Base-by-base conservation (phyloP, 2,113 vertebrate species). In the Piaya cayana region DNA sequence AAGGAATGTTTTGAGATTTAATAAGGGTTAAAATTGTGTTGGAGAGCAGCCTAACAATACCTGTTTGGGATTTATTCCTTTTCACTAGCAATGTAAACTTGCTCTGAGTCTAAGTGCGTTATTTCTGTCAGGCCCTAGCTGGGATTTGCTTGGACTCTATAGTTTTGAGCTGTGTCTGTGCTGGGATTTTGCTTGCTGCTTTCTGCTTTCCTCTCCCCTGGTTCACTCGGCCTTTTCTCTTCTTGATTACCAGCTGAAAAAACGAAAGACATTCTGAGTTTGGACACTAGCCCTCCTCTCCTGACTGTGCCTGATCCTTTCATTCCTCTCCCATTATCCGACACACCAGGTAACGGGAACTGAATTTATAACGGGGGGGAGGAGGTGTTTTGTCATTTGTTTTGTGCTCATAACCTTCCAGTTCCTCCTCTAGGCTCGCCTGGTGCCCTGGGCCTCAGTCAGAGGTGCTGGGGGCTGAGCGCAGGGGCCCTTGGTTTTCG, bases 221-320 rank as follows among this genome's bases (percentile, higher is more conserved):
- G 86, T 39, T 87, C 82, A 94, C 86, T 87, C 72, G 96, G 74
- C 43, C 56, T 83, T 65, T 93, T 71, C 53, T 88, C 92, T 93
- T 45, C 85, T 79, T 95, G 71, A 82, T 90, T 69, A 17, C 72
- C 97, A 98, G 98, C 97, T 96, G 98, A 99, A 88, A 98, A 98
- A 97, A 95, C 98, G 49, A 97, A 98, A 98, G 98, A 98, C 91
- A 98, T 98, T 86, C 90, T 98, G 97, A 93, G 97, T 86, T 68
- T 98, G 97, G 99, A 99, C 81, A 90, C 98, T 49, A 98, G 95
- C 96, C 96, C 98, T 81, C 94, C 97, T 12, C 98, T 99, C 79
- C 96, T 99, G 95, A 97, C 93, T 30, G 97, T 99, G 63, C 98
- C 99, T 87, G 99, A 99, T 96, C 98, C 98, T 96, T 99, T 99